phyloP scores from a whole-genome alignment of 2,797 vertebrate genomes.

The Phataginus tricuspis region DNA sequence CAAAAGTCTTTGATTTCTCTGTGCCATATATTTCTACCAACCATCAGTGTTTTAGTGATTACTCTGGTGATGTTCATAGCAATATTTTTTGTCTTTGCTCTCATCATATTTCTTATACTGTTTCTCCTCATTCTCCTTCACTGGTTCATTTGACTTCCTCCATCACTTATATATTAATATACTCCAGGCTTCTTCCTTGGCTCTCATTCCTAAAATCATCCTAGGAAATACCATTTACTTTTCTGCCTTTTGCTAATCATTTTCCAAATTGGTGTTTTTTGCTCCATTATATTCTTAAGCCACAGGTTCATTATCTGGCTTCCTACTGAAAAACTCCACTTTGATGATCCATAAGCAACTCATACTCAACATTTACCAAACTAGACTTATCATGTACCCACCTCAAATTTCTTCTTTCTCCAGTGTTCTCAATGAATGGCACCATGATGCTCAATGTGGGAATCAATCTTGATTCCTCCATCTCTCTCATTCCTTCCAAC shows the following conservation, averaged over 20 bases:
- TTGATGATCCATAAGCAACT: neutral
- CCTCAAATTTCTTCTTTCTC: neutral
- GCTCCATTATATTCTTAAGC: neutral
- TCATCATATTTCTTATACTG: neutral
- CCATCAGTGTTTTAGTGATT: neutral
- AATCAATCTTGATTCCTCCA: neutral
- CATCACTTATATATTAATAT: neutral
- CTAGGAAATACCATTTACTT: neutral
- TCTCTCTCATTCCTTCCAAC: neutral
- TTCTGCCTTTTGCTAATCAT: neutral
- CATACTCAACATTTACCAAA: neutral
- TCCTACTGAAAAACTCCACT: neutral
- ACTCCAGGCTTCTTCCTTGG: neutral
- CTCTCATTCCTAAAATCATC: neutral
- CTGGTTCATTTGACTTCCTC: neutral
- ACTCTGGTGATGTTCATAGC: neutral
- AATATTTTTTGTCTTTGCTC: neutral
- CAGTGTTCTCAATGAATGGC: neutral
- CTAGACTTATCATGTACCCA: neutral
- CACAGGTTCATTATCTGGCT: neutral
- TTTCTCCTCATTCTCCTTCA: neutral
- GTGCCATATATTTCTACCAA: neutral
- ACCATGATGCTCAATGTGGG: neutral
- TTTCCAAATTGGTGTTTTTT: neutral
- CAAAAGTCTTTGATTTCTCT: constrained; percentile 24